Base-by-base conservation (phyloP, 2,113 vertebrate genomes). In the Buteo buteo region DNA sequence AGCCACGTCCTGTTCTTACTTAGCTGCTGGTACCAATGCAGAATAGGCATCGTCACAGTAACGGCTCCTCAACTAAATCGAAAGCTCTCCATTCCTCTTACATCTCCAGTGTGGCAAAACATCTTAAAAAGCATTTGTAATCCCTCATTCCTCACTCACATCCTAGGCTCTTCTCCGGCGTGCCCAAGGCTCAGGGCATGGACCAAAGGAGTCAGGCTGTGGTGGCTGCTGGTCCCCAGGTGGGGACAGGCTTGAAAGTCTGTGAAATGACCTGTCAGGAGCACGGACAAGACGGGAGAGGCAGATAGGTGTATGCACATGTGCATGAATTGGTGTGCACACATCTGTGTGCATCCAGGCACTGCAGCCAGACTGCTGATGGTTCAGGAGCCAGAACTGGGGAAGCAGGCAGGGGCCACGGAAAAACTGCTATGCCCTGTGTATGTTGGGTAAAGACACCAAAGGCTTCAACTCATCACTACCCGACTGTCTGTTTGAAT, bases 341-440 rank as follows among this genome's bases (percentile, higher is more conserved):
- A 5, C 0, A 0, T 4, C 21, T 40, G 6, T 42, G 32, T 0
- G 0, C 15, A 31, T 4, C 40, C 61, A 57, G 50, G 18, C 18
- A 52, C 40, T 40, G 50, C 55, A 78, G 58, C 18, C 52, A n/a
- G 82, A 29, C 49, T 32, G 57, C 40, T 71, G 65, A 66, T 5
- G 32, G 45, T 28, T 34, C 66, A 58, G 52, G 16, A 80, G 12
- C 18, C 47, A 80, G 32, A 59, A 62, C 13, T 19, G 52, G n/a
- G 21, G 10, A 79, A 72, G 42, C 7, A 58, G 25, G 21, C 8
- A 38, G 24, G 1, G 19, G 8, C 16, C n/a, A 24, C 17, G 8
- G 38, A 36, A 61, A 55, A 67, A 25, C 57, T 32, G 28, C 20
- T 36, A 14, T 19, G 32, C 10, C 42, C 4, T 29, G 26, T 11